Base-by-base conservation (phyloP, 1,140 invertebrate species). In the Ridgeia piscesae region DNA sequence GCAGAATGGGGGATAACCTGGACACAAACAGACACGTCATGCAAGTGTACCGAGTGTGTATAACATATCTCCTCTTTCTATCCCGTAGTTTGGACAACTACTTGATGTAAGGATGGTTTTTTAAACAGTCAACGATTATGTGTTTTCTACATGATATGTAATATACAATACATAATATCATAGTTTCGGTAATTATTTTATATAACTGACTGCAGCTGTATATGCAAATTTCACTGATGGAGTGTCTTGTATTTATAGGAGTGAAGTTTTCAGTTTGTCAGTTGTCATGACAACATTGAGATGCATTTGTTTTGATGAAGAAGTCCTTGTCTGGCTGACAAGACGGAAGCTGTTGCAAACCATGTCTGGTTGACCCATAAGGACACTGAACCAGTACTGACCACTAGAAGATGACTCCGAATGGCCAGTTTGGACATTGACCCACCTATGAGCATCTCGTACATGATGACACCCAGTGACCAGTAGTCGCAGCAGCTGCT, bases 381-480 rank as follows among this genome's bases (percentile, higher is more conserved):
- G n/a, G n/a, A n/a, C n/a, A n/a, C n/a, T n/a, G n/a, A n/a, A n/a
- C n/a, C n/a, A n/a, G n/a, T n/a, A n/a, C n/a, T n/a, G n/a, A n/a
- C n/a, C n/a, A n/a, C n/a, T n/a, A n/a, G n/a, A n/a, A n/a, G 94
- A 99, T 99, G 90, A 99, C 99, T 89, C 58, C 2, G 6, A 77
- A 21, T 27, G 58, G 27, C 58, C 42, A 42, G 42, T 42, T 42
- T 77, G 58, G 17, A 77, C 58, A 77, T 27, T 90, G 33, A 33
- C n/a, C 95, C 95, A 97, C 98, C 99, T 96, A 99, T 99, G 92
- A 99, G 97, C 99, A 99, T 99, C 97, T 99, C 99, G 96, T 99
- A 99, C 99, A 99, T 99, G 94, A 99, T 99, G 90, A 99, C 99
- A 89, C 99, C 99, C 89, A 99, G 96, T 92, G 98, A 99, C 99